Conservation (phyloP, 2,113 vertebrate species). For the Tragelaphus strepsiceros region DNA sequence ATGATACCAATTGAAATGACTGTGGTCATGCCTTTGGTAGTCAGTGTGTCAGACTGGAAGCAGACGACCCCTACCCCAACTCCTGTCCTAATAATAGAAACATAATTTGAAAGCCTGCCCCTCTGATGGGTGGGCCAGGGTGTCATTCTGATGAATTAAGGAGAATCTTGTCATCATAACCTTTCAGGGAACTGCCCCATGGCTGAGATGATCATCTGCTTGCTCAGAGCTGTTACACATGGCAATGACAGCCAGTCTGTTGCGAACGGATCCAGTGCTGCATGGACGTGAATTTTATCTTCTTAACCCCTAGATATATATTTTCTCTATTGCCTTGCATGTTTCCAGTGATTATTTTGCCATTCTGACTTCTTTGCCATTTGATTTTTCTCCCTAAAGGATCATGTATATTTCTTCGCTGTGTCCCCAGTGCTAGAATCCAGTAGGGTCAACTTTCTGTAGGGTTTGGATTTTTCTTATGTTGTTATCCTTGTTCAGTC, state of each 20-base stretch:
- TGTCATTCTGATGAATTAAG: not conserved
- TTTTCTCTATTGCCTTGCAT: not conserved
- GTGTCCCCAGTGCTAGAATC: not conserved
- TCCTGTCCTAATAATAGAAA: not conserved
- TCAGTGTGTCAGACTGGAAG: not conserved
- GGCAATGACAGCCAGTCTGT: not conserved
- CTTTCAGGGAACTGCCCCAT: not conserved
- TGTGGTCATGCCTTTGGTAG: accelerated
- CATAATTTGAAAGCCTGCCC: not conserved
- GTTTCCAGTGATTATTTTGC: not conserved
- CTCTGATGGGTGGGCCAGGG: not conserved
- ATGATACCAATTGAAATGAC: not conserved
- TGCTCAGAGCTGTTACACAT: not conserved
- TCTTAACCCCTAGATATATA: not conserved
- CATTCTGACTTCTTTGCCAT: not conserved
- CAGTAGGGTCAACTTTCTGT: too few species aligned
- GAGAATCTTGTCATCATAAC: not conserved
- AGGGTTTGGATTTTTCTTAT: not conserved
- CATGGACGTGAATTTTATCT: not conserved
- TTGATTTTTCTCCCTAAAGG: not conserved
- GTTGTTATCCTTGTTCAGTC: not conserved
- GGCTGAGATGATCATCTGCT: not conserved
- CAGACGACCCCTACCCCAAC: not conserved
- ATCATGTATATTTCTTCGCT: not conserved
- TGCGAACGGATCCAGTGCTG: not conserved